Conservation (phyloP, 2,797 vertebrate genomes). For the Sebastes steindachneri region DNA sequence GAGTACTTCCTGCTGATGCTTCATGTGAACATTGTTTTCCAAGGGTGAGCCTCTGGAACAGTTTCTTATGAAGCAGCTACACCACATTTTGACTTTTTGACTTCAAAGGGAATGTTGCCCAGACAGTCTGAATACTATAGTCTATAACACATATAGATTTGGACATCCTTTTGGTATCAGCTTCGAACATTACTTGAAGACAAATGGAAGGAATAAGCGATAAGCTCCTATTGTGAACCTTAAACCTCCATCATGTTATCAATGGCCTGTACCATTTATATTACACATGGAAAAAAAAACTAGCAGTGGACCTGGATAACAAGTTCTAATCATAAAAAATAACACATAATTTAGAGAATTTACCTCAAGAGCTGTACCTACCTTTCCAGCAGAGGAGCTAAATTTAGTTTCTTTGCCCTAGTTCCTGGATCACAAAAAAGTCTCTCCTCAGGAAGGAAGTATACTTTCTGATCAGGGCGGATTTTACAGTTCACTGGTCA, state of each 20-base stretch:
- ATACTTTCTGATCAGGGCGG: not conserved
- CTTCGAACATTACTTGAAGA: not conserved
- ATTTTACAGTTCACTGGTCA: not conserved
- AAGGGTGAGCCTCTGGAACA: not conserved
- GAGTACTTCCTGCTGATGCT: not conserved
- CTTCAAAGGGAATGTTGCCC: not conserved
- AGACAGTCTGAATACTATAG: not conserved
- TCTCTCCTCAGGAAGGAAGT: not conserved
- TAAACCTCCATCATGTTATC: not conserved
- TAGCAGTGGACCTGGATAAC: not conserved
- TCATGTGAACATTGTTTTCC: conserved; percentile 15
- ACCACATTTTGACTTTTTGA: not conserved
- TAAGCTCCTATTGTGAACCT: not conserved
- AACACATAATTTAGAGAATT: not conserved
- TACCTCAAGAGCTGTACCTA: not conserved
- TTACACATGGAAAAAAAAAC: not conserved
- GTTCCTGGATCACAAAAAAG: not conserved
- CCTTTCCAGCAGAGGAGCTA: not conserved
- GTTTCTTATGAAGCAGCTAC: not conserved
- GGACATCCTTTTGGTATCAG: not conserved
- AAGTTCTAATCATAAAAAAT: not conserved
- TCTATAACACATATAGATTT: not conserved
- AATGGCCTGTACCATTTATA: not conserved
- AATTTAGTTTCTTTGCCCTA: not conserved
- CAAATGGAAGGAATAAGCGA: not conserved